Evolutionary conservation across 1,140 invertebrate genomes (phyloP).

Genomic region (Anastrepha obliqua): DNA sequence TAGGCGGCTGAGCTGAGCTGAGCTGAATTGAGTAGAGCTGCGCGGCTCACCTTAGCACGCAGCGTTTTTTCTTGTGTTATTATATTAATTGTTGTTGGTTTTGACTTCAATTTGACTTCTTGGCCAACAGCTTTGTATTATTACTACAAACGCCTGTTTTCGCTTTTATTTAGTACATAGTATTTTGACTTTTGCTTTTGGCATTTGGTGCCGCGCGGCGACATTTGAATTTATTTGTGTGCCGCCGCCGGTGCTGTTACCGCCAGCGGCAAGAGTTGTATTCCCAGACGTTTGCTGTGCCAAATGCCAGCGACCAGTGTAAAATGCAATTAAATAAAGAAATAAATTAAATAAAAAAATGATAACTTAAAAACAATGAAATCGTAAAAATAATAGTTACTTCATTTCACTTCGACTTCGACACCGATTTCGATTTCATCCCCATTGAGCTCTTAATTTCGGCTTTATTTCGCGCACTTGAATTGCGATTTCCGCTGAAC

Average conservation of each 20-base stretch:
- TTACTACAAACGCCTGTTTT: background rate
- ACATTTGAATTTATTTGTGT: constrained; percentile 47
- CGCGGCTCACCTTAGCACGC: background rate
- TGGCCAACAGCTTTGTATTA: background rate
- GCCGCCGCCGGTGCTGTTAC: background rate
- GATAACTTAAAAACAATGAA: background rate
- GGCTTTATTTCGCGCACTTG: constrained; percentile 12
- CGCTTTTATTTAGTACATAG: constrained; percentile 4
- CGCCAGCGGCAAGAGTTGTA: background rate
- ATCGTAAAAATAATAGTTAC: background rate
- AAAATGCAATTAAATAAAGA: background rate
- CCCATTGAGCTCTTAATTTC: constrained; percentile 16
- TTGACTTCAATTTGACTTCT: constrained; percentile 7
- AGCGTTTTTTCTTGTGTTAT: background rate
- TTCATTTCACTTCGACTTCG: background rate
- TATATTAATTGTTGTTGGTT: background rate
- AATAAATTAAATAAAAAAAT: background rate
- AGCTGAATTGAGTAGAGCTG: background rate
- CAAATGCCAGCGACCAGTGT: background rate
- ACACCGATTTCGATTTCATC: background rate
- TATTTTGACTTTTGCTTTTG: constrained; percentile 33
- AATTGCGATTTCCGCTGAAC: constrained; percentile 29
- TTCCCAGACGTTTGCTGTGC: background rate
- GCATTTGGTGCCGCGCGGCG: background rate
- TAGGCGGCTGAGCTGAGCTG: background rate